Base-by-base conservation (phyloP, 2,888 invertebrate species). In the Baronia brevicornis region DNA sequence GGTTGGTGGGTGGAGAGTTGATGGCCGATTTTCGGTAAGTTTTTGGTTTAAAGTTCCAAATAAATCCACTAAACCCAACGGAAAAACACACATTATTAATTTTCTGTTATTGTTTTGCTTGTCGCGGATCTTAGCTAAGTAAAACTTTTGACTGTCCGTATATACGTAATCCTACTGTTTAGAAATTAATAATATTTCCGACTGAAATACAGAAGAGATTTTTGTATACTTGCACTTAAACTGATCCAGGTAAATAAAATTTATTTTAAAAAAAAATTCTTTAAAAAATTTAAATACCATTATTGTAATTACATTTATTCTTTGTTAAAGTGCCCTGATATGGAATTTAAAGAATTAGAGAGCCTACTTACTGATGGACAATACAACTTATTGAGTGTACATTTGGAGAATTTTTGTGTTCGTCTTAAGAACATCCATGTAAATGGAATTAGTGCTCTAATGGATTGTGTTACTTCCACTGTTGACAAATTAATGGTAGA, bases 151-250 rank as follows among this genome's bases (percentile, higher is more conserved):
- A n/a, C n/a, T n/a, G n/a, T n/a, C n/a, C n/a, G n/a, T n/a, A n/a
- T n/a, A n/a, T n/a, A n/a, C n/a, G n/a, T n/a, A n/a, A n/a, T n/a
- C n/a, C n/a, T n/a, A n/a, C n/a, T n/a, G n/a, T n/a, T n/a, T n/a
- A n/a, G n/a, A n/a, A n/a, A n/a, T n/a, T n/a, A n/a, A n/a, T n/a
- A n/a, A n/a, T n/a, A n/a, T n/a, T n/a, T n/a, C n/a, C n/a, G n/a
- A n/a, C n/a, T n/a, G n/a, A 87, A 86, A 56, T 86, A 90, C 42
- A 85, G 92, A 34, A 89, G 92, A 48, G 90, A 92, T 58, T 94
- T 95, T 65, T 93, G 94, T 71, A 89, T 94, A 67, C 84, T 92
- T 3, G 87, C 93, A 14, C 77, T 95, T 7, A 92, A 93, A 67
- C 73, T 95, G 12, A 90, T 95, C 44, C 93, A 93, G 86, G 90